These are phyloP conservation scores for Xiphophorus hellerii DNA, from an alignment of 2,113 vertebrate species.

Conservation along the genomic window DNA sequence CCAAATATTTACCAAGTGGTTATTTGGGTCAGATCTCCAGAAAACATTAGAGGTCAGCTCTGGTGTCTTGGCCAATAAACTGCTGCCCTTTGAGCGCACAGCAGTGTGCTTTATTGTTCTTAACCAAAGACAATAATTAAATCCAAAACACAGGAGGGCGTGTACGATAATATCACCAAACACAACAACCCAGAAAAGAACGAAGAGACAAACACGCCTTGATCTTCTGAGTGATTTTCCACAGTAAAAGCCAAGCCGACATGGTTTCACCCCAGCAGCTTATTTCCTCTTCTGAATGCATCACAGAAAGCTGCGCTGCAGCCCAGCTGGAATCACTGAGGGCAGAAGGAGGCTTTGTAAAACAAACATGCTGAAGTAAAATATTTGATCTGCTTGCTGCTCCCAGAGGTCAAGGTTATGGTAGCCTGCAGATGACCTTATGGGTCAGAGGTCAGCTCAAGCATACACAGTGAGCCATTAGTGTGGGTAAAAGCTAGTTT, in stretches of 20 bases:
- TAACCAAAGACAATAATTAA: constrained; percentile 58
- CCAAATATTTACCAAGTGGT: constrained; percentile 72
- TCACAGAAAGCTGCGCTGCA: constrained; percentile 64
- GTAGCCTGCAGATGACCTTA: constrained; percentile 67
- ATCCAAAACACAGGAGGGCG: constrained; percentile 70
- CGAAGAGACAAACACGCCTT: constrained; percentile 41
- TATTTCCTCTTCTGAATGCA: constrained; percentile 71
- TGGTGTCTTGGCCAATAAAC: constrained; percentile 70
- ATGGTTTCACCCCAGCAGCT: constrained; percentile 67
- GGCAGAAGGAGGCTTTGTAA: constrained; percentile 72
- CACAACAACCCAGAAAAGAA: constrained; percentile 71
- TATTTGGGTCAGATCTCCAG: constrained; percentile 69
- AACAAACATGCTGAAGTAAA: constrained; percentile 74
- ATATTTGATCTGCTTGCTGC: constrained; percentile 69
- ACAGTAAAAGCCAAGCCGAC: constrained; percentile 73
- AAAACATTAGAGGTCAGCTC: constrained; percentile 71
- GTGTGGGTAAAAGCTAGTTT: constrained; percentile 23
- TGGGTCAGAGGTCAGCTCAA: constrained; percentile 65
- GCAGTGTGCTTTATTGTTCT: constrained; percentile 73
- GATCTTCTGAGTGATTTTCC: constrained; percentile 60
- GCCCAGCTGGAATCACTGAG: constrained; percentile 78
- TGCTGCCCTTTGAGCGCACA: constrained; percentile 62
- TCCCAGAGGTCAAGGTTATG: constrained; percentile 76
- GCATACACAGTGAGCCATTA: constrained; percentile 42
- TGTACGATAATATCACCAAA: constrained; percentile 74